phyloP scores from a whole-genome alignment of 2,113 vertebrate genomes.

The Hippoglossus stenolepis region DNA sequence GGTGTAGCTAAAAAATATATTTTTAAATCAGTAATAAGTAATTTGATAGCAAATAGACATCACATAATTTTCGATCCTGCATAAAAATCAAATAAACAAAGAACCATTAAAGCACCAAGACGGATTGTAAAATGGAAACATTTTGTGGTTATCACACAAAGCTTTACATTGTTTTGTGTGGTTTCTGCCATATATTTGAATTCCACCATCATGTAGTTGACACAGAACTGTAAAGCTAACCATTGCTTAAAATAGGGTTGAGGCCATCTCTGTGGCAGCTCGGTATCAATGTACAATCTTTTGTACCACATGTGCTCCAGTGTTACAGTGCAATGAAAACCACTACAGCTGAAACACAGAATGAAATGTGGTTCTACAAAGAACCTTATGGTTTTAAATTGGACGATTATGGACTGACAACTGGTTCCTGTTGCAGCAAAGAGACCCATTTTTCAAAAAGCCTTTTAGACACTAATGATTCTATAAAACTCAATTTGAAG shows the following conservation, averaged over 20 bases:
- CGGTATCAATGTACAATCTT: conserved; percentile 41
- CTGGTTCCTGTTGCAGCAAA: conserved; percentile 6
- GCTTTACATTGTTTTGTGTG: background rate
- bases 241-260: conserved; percentile 46
- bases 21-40: background rate
- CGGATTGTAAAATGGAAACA: background rate
- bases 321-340: conserved; percentile 40
- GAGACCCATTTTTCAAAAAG: background rate
- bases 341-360: conserved; percentile 33
- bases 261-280: conserved; percentile 41
- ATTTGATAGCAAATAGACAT: background rate
- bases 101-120: background rate
- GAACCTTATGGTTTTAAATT: conserved; percentile 25
- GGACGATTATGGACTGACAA: conserved; percentile 35
- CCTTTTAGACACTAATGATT: conserved; percentile 10
- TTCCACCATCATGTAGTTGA: conserved; percentile 11
- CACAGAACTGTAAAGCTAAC: conserved; percentile 24
- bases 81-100: background rate
- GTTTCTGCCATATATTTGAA: conserved; percentile 33
- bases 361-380: conserved; percentile 37
- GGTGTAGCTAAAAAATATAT: no score
- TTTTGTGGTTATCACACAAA: background rate
- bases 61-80: background rate
- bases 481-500: no score
- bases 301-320: conserved; percentile 37